Base-by-base conservation (phyloP, 1,140 invertebrate species). In the Popillia japonica region DNA sequence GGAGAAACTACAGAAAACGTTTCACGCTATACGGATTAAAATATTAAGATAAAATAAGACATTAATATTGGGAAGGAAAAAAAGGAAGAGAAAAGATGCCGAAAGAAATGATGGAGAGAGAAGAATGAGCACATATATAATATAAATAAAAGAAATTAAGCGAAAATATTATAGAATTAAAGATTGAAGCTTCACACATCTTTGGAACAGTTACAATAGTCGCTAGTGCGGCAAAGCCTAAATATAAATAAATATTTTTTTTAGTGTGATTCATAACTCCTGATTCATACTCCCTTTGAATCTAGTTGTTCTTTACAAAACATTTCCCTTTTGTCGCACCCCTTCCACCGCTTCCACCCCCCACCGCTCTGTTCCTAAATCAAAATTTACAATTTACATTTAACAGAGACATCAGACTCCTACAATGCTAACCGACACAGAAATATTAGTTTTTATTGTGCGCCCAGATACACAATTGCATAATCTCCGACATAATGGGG, bases 371-470 rank as follows among this genome's bases (percentile, higher is more conserved):
- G 11, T 40, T 73, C 22, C 72, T 73, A 73, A 73, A 73, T 73
- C 72, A 73, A 73, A 73, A 73, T 40, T 40, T 40, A 73, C 27
- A 73, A 73, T 42, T 40, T 68, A 23, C 27, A 68, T 75, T 75
- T 48, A 76, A 76, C 23, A 76, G 48, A 76, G 75, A 76, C 23
- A 55, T 76, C 48, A 76, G 23, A 76, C 44, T 55, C 75, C 34
- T 42, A 78, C 77, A 78, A 42, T 41, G 72, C 17, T 14, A 27
- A 40, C 40, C 3, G 77, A 78, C 77, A 72, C 68, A 72, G 72
- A 78, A 64, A 75, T 75, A 78, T 78, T 42, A 75, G 64, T 72
- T 74, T 78, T 78, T 78, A 78, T 78, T 78, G 77, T 78, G 48
- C 42, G 64, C 41, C n/a, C 61, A 27, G 41, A 74, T 41, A 59